phyloP scores from a whole-genome alignment of 1,140 invertebrate species.

The Eurosta solidaginis region DNA sequence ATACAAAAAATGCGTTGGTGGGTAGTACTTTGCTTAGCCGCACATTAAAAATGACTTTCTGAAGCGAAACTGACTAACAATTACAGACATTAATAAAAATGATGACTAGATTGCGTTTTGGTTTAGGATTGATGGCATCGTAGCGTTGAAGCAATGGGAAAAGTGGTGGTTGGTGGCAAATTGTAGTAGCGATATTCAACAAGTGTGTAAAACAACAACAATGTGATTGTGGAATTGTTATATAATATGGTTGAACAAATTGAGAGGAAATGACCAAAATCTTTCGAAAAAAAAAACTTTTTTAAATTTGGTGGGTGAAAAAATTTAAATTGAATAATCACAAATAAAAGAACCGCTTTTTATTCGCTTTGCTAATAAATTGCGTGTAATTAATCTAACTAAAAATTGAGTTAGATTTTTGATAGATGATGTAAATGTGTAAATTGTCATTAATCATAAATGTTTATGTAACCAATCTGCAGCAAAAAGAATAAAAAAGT shows the following conservation, averaged over 20 bases:
- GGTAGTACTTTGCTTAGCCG: background rate
- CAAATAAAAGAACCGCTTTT: background rate
- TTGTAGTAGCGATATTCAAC: background rate
- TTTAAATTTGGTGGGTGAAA: too few relatives aligned
- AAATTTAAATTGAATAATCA: background rate
- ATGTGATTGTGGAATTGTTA: too few relatives aligned
- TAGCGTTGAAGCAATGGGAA: too few relatives aligned
- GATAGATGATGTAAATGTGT: too few relatives aligned
- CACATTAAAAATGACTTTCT: background rate
- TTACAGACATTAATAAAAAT: background rate
- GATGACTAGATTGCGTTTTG: background rate
- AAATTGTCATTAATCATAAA: background rate
- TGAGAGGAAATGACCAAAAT: background rate
- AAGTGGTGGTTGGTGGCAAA: background rate
- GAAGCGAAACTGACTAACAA: slow-evolving; percentile 9
- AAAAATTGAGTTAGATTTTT: background rate
- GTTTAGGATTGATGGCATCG: too few relatives aligned
- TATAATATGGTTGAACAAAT: background rate
- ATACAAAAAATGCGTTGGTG: background rate
- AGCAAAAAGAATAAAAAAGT: too few relatives aligned
- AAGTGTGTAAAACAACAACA: background rate
- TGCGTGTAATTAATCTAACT: background rate
- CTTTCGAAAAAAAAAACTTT: background rate
- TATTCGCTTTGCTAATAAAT: background rate
- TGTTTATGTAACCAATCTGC: background rate